These are phyloP conservation scores for Chymomyza procnemis DNA, from an alignment of 2,888 invertebrate species.

Conservation along the genomic window DNA sequence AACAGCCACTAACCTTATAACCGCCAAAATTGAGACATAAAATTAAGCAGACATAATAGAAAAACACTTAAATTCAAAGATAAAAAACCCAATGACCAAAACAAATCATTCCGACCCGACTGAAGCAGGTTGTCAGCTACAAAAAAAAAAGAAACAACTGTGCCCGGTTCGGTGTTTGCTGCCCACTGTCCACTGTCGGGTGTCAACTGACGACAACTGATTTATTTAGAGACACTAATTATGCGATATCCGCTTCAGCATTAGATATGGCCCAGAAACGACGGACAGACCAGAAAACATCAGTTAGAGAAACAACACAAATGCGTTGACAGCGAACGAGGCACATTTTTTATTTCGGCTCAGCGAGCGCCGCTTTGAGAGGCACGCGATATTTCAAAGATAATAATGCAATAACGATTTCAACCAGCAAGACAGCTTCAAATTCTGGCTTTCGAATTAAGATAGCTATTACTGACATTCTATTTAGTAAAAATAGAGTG, in stretches of 20 bases:
- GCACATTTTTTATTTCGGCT: slow-evolving; percentile 64
- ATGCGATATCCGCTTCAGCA: slow-evolving; percentile 45
- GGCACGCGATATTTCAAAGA: slow-evolving; percentile 58
- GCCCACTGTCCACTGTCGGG: background rate
- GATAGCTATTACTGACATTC: no score
- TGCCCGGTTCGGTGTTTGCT: background rate
- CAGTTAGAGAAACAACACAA: slow-evolving; percentile 32
- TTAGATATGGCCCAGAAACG: slow-evolving; percentile 33
- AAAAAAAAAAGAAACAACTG: background rate
- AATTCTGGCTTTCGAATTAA: no score
- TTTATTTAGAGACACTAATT: slow-evolving; percentile 68
- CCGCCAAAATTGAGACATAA: slow-evolving; percentile 52
- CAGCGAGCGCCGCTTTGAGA: slow-evolving; percentile 53
- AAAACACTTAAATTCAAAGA: slow-evolving; percentile 58
- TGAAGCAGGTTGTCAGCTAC: background rate
- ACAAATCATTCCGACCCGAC: slow-evolving; percentile 20
- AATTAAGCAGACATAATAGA: slow-evolving; percentile 40
- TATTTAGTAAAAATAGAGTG: no score
- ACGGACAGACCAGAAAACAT: slow-evolving; percentile 18
- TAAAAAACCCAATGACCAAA: slow-evolving; percentile 28
- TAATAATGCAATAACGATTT: slow-evolving; percentile 5
- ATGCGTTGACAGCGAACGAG: slow-evolving; percentile 56
- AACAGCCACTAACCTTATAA: background rate
- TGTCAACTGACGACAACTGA: slow-evolving; percentile 50
- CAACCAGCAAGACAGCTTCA: slow-evolving; percentile 27